Evolutionary conservation across 2,113 vertebrate species (phyloP).

Genomic region (Hippopotamus amphibius): DNA sequence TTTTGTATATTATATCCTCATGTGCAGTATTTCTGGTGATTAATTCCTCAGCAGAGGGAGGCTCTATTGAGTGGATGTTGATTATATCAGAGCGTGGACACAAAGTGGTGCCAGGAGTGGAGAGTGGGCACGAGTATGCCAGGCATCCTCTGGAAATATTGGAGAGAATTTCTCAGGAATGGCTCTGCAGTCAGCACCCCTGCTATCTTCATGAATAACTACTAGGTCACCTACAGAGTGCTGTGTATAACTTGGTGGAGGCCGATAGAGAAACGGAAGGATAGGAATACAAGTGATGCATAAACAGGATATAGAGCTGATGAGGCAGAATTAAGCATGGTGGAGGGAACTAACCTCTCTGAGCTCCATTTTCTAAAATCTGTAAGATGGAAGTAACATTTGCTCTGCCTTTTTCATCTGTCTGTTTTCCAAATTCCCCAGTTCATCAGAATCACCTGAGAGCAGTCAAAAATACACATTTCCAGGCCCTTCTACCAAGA

Average conservation of each 20-base stretch:
- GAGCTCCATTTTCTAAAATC: not conserved
- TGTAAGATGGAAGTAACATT: not conserved
- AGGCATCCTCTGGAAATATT: not conserved
- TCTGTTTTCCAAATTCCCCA: not conserved
- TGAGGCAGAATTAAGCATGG: not conserved
- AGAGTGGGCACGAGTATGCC: not conserved
- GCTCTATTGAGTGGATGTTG: conserved; percentile 32
- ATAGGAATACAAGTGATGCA: not conserved
- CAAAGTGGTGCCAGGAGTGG: not conserved
- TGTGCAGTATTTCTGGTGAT: conserved; percentile 70
- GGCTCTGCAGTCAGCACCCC: not conserved
- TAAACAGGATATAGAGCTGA: not conserved
- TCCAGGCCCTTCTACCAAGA: not conserved
- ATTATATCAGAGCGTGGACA: conserved; percentile 50
- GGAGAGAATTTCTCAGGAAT: not conserved
- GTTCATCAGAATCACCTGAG: not conserved
- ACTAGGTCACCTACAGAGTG: no score
- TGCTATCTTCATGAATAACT: not conserved
- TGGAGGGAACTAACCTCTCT: not conserved
- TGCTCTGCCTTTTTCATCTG: not conserved
- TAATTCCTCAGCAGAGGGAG: conserved; percentile 64
- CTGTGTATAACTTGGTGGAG: not conserved
- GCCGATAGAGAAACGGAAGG: not conserved
- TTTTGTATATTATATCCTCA: conserved; percentile 78
- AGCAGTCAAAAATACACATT: not conserved